These are phyloP conservation scores for Bufo bufo DNA, from an alignment of 2,113 vertebrate species.

Conservation along the genomic window DNA sequence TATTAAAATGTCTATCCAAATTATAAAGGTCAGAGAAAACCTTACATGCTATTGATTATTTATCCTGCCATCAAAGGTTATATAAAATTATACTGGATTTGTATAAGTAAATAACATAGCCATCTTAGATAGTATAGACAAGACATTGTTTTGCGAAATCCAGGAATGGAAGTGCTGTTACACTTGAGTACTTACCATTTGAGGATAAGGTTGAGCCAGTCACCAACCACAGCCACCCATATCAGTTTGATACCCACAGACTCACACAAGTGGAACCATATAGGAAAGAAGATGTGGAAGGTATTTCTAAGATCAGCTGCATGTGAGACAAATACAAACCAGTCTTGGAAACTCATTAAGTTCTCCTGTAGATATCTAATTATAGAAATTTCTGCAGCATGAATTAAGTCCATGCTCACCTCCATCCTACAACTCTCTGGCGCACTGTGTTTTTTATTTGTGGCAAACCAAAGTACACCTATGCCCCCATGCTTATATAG, in stretches of 20 bases:
- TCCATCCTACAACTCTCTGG: conserved; percentile 67
- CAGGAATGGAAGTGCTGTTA: background rate
- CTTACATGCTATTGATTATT: too few species aligned
- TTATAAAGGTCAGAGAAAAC: too few species aligned
- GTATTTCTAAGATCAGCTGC: conserved; percentile 92
- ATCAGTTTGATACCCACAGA: conserved; percentile 88
- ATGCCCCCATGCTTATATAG: background rate
- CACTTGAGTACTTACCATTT: conserved; percentile 84
- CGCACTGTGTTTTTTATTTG: background rate
- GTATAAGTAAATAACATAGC: too few species aligned
- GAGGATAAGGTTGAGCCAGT: conserved; percentile 96
- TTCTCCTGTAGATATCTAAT: conserved; percentile 86
- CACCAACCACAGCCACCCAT: conserved; percentile 95
- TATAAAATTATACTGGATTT: too few species aligned
- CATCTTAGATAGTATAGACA: background rate
- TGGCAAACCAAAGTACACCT: background rate
- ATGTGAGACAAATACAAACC: conserved; percentile 90
- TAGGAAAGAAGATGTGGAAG: conserved; percentile 93
- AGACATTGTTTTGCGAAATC: background rate
- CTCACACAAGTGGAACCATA: conserved; percentile 89
- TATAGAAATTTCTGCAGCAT: conserved; percentile 79
- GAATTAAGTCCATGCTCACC: conserved; percentile 79
- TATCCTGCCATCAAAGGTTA: too few species aligned
- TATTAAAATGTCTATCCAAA: too few species aligned
- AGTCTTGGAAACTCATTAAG: conserved; percentile 83